A percentile compares a stretch with the other conserved stretches of the same genome.
Evolutionary conservation across 2,113 vertebrate species (phyloP).

Genomic region (Ochotona curzoniae): DNA sequence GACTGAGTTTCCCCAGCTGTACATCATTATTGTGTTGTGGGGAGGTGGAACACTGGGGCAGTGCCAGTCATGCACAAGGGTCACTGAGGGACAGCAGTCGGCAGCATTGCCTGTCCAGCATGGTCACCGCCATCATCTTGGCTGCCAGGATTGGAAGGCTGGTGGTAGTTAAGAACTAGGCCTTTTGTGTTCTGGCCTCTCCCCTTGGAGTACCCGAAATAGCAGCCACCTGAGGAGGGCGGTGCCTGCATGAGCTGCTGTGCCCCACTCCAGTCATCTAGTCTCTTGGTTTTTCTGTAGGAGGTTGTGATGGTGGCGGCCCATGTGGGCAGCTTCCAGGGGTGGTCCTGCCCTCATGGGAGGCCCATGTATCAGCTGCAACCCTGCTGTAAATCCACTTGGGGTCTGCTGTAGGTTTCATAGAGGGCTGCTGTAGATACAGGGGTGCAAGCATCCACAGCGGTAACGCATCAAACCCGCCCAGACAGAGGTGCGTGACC

Average conservation of each 20-base stretch:
- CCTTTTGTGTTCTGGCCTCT: background rate
- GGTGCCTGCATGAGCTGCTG: background rate
- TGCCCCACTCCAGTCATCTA: background rate
- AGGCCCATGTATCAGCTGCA: background rate
- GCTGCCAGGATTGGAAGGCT: background rate
- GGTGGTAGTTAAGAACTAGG: background rate
- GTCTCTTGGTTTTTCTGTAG: background rate
- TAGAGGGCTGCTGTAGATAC: background rate
- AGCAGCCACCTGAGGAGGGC: background rate
- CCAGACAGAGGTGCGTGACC: background rate
- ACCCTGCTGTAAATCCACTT: background rate
- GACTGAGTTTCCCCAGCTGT: background rate
- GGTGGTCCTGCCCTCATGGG: background rate
- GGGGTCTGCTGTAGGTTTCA: rapidly evolving
- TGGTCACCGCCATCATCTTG: rapidly evolving
- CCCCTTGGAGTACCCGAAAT: background rate
- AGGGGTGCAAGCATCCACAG: background rate
- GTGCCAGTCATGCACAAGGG: background rate
- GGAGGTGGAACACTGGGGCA: background rate
- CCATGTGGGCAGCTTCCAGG: background rate
- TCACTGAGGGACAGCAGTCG: too few species aligned
- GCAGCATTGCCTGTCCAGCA: rapidly evolving
- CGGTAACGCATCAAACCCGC: background rate
- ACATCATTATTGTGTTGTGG: background rate
- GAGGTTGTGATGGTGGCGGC: background rate